Conservation (phyloP, 2,797 vertebrate genomes). For the Molossus molossus region DNA sequence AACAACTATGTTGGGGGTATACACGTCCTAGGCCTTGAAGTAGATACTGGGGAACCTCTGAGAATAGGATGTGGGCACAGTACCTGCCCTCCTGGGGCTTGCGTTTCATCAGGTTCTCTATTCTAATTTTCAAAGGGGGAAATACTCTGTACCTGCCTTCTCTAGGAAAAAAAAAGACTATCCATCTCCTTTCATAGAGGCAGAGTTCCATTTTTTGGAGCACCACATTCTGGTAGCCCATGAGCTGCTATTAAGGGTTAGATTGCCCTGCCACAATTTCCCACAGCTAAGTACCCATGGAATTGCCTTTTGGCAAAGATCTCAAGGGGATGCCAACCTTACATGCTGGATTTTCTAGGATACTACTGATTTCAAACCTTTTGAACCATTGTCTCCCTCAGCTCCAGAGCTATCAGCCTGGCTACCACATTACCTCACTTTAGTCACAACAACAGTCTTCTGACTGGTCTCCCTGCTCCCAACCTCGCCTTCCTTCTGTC, state of each 20-base stretch:
- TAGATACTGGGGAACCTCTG: background rate
- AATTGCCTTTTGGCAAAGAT: constrained; percentile 8
- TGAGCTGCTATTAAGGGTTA: background rate
- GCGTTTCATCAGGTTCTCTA: background rate
- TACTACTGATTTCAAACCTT: constrained; percentile 24
- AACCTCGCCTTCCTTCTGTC: background rate
- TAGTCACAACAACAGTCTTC: background rate
- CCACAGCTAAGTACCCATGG: background rate
- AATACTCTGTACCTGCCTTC: constrained; percentile 1
- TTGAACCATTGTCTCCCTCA: background rate
- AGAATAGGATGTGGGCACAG: background rate
- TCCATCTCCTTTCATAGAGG: constrained; percentile 5
- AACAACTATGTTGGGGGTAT: background rate
- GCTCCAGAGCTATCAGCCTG: background rate
- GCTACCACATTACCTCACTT: background rate
- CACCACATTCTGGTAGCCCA: background rate
- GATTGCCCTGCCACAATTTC: background rate
- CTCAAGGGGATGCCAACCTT: background rate
- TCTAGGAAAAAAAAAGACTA: background rate
- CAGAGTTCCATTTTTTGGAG: background rate
- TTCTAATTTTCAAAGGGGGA: background rate
- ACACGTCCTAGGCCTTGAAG: background rate
- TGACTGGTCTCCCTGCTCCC: background rate
- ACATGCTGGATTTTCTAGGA: constrained; percentile 29
- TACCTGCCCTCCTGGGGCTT: background rate